Evolutionary conservation across 2,113 vertebrate genomes (phyloP), one percentile per base, ranked within the genome.

Genomic region (Tricholaema leucomelas): DNA sequence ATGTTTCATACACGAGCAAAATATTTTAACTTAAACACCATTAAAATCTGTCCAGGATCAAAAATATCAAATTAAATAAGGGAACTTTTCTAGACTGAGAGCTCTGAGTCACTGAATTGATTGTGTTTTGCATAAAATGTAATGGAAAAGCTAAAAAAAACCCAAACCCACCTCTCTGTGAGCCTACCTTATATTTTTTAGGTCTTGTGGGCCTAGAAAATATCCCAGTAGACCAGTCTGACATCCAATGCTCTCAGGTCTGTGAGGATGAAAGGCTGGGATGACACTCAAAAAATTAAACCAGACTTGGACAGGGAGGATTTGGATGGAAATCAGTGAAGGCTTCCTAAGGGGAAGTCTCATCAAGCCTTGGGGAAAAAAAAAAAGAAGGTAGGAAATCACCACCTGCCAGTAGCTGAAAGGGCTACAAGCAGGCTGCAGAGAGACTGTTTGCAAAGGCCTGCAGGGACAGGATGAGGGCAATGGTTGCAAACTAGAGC

Each of bases 21-120:
- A 81, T 74, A 81, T 86, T 94, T 96, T 94, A 92, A 94, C 77
- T 91, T 93, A 96, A 91, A 90, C 69, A 85, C 3, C 79, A 77
- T 44, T 81, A 74, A 86, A 81, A 71, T 44, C 17, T 75, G 6
- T 74, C 46, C 81, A 72, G 64, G 46, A 71, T 74, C 10, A 76
- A 82, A 93, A 75, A 11, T 27, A 48, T 65, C 72, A 88, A 86
- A 83, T 93, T 93, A 96, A 94, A 96, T 94, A 94, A 86, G 17
- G 56, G 60, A 69, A 21, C 28, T 77, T 25, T 28, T 54, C 66
- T 81, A 48, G 15, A 77, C 56, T 88, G 66, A 61, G 54, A 88
- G 24, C 42, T 88, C 87, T 50, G 65, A 88, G 69, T 33, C 28
- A 59, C 60, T 77, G 70, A 5, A 13, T 58, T 85, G 55, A 55